These are phyloP conservation scores for Muscina levida DNA, from an alignment of 2,888 invertebrate genomes.

Conservation along the genomic window DNA sequence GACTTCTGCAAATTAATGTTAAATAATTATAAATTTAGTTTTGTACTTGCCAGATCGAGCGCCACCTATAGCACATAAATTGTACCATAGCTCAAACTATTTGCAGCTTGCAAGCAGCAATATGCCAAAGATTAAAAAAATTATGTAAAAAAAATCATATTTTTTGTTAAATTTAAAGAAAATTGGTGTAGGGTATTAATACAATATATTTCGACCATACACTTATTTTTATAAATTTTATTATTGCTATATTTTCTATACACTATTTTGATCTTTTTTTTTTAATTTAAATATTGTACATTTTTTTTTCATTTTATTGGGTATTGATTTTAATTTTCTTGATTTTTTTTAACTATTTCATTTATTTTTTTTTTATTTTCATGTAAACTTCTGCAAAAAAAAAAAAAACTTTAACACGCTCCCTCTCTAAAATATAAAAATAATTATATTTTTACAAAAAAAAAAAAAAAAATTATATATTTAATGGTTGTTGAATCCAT, in stretches of 20 bases:
- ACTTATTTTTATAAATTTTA: no score
- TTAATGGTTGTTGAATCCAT: constrained; percentile 57
- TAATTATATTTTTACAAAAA: constrained; percentile 20
- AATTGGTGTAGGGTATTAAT: constrained; percentile 19
- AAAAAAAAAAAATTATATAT: no score
- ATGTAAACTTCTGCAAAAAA: constrained; percentile 67
- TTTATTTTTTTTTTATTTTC: constrained; percentile 64
- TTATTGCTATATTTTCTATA: no score
- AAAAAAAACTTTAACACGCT: constrained; percentile 51
- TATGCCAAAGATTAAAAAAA: no score
- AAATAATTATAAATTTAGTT: no score
- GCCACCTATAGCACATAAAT: no score
- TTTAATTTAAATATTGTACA: constrained; percentile 44
- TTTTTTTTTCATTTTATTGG: constrained; percentile 37
- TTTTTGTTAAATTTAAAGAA: no score
- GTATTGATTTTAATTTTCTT: not conserved
- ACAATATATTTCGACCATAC: not conserved
- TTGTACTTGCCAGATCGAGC: no score
- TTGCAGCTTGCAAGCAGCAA: no score
- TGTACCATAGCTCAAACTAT: no score
- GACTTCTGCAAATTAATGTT: no score
- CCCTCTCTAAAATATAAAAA: constrained; percentile 11
- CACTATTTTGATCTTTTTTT: not conserved
- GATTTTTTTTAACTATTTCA: constrained; percentile 41
- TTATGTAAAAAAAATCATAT: no score